A percentile compares a stretch with the other conserved stretches of the same genome.
phyloP scores from a whole-genome alignment of 2,113 vertebrate species.

The Catharus bicknelli region DNA sequence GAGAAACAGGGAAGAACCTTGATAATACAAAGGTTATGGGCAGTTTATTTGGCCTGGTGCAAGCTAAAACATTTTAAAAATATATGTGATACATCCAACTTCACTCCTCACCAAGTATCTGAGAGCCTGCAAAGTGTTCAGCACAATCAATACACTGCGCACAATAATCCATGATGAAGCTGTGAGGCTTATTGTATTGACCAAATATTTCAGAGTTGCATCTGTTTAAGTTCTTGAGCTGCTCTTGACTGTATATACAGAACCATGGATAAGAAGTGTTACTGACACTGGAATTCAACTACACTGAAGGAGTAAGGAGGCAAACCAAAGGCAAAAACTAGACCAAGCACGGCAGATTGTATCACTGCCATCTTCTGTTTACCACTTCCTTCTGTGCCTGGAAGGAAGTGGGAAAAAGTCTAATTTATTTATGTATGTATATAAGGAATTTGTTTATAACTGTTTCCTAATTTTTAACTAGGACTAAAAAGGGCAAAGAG shows the following conservation, averaged over 20 bases:
- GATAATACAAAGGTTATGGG: background rate
- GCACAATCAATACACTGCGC: background rate
- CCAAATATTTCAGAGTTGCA: background rate
- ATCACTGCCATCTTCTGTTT: background rate
- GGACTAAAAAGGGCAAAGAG: background rate
- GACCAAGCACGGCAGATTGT: background rate
- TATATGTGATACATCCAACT: background rate
- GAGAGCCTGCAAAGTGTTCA: background rate
- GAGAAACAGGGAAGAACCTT: background rate
- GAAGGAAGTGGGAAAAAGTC: background rate
- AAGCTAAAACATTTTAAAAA: background rate
- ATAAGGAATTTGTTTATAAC: background rate
- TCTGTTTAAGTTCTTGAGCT: background rate
- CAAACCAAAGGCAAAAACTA: background rate
- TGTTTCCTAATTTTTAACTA: background rate
- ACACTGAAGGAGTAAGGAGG: background rate
- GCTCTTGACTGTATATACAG: background rate
- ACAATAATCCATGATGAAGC: background rate
- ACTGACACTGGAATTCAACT: background rate
- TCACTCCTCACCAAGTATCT: background rate
- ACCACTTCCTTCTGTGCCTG: background rate
- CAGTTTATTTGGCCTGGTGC: background rate
- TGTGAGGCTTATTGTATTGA: background rate
- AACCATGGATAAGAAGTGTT: background rate
- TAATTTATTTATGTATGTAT: background rate